Conservation (phyloP, 2,888 invertebrate genomes). For the Coelopa pilipes region DNA sequence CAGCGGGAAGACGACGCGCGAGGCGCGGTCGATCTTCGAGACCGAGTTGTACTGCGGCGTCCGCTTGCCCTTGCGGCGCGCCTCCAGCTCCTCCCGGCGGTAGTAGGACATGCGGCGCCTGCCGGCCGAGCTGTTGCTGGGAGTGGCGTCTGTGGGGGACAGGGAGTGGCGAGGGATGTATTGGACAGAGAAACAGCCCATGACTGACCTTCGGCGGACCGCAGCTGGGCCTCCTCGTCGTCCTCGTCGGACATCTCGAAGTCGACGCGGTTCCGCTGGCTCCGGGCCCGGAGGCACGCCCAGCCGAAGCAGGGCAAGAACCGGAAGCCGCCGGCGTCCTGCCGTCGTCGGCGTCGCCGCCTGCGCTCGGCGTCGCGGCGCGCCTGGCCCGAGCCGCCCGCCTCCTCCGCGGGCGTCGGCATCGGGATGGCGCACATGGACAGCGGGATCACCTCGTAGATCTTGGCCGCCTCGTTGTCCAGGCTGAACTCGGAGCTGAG, state of each 20-base stretch:
- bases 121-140: constrained; percentile 40
- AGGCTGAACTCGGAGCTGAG: constrained; percentile 57
- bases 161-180: too few species aligned
- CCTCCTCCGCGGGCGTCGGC: constrained; percentile 39
- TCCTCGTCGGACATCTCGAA: constrained; percentile 55
- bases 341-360: constrained; percentile 68
- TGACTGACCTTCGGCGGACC: constrained; percentile 53
- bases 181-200: too few species aligned
- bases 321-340: constrained; percentile 44
- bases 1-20: constrained; percentile 80
- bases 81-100: constrained; percentile 61
- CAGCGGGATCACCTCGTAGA: constrained; percentile 74
- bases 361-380: constrained; percentile 52
- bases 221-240: constrained; percentile 60
- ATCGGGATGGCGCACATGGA: constrained; percentile 71
- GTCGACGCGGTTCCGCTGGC: constrained; percentile 40
- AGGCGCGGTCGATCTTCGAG: constrained; percentile 81
- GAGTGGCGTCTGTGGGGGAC: constrained; percentile 43
- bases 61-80: constrained; percentile 62
- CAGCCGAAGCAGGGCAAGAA: constrained; percentile 52
- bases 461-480: constrained; percentile 63
- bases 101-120: constrained; percentile 62
- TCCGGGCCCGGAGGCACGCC: constrained; percentile 48
- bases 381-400: background rate
- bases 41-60: constrained; percentile 81